Evolutionary conservation across 2,888 invertebrate genomes (phyloP).

Genomic region (Dryadula phaetusa): DNA sequence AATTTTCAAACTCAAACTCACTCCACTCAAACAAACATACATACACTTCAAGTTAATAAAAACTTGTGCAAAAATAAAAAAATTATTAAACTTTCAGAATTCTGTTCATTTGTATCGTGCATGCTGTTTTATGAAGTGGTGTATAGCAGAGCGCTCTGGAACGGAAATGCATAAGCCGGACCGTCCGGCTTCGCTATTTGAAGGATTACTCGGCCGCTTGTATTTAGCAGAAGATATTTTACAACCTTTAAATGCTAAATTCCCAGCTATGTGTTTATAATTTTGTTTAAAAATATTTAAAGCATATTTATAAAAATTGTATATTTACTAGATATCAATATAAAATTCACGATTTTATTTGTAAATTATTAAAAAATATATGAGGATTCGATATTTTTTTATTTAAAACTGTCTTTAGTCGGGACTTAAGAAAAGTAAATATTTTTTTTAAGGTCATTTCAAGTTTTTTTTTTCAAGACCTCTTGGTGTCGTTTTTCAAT

Average conservation of each 20-base stretch:
- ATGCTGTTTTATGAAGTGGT: constrained; percentile 92
- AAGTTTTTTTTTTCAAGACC: too few relatives aligned
- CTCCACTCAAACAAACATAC: too few relatives aligned
- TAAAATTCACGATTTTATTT: too few relatives aligned
- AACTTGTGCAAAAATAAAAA: too few relatives aligned
- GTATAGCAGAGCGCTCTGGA: constrained; percentile 87
- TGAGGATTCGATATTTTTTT: too few relatives aligned
- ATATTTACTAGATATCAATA: background rate
- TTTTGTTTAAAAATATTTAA: background rate
- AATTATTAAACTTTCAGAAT: constrained; percentile 80
- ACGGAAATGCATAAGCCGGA: constrained; percentile 90
- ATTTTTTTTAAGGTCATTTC: too few relatives aligned
- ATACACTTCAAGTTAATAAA: too few relatives aligned
- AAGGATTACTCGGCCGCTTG: constrained; percentile 91
- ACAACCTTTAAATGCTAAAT: constrained; percentile 86
- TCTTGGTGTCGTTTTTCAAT: too few relatives aligned
- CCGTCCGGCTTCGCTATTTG: constrained; percentile 92
- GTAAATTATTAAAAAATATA: too few relatives aligned
- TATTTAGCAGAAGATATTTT: constrained; percentile 89
- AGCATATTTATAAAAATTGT: background rate
- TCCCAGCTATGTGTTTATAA: constrained; percentile 88
- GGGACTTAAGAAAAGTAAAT: too few relatives aligned
- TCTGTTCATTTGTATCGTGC: constrained; percentile 89
- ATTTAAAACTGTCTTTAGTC: too few relatives aligned
- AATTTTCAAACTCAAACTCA: too few relatives aligned